Evolutionary conservation across 2,113 vertebrate genomes (phyloP).

Genomic region (Boulengeromyrus knoepffleri): DNA sequence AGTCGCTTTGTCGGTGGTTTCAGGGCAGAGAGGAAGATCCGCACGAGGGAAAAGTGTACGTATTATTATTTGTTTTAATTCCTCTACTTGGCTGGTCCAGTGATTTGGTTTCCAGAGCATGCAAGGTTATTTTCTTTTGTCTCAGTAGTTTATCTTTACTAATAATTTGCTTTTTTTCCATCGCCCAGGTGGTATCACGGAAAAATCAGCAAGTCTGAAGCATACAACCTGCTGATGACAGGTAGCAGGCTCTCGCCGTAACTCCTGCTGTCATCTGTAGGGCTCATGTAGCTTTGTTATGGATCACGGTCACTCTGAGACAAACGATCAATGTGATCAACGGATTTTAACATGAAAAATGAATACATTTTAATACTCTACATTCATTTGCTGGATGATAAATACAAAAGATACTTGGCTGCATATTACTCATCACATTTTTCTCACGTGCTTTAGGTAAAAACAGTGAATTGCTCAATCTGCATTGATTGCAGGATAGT

Average conservation of each 20-base stretch:
- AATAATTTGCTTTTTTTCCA: constrained; percentile 21
- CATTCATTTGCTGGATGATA: not conserved
- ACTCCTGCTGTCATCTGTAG: not conserved
- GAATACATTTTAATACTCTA: not conserved
- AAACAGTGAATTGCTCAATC: not conserved
- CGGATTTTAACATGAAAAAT: not conserved
- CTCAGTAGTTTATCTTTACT: not conserved
- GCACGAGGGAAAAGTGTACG: constrained; percentile 99
- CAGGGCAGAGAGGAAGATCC: constrained; percentile 97
- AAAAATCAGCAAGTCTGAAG: constrained; percentile 96
- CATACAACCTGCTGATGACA: constrained; percentile 96
- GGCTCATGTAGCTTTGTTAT: no score
- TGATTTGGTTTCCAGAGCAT: not conserved
- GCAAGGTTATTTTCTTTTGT: not conserved
- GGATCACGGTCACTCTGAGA: not conserved
- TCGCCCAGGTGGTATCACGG: constrained; percentile 93
- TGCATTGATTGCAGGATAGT: not conserved
- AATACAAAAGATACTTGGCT: not conserved
- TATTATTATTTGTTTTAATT: not conserved
- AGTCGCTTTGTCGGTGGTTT: constrained; percentile 14
- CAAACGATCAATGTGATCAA: not conserved
- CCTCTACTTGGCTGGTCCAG: not conserved
- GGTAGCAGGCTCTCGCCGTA: constrained; percentile 55
- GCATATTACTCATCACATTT: not conserved
- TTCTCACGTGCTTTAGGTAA: not conserved